Base-by-base conservation (phyloP, 1,140 invertebrate species). In the Penaeus chinensis region DNA sequence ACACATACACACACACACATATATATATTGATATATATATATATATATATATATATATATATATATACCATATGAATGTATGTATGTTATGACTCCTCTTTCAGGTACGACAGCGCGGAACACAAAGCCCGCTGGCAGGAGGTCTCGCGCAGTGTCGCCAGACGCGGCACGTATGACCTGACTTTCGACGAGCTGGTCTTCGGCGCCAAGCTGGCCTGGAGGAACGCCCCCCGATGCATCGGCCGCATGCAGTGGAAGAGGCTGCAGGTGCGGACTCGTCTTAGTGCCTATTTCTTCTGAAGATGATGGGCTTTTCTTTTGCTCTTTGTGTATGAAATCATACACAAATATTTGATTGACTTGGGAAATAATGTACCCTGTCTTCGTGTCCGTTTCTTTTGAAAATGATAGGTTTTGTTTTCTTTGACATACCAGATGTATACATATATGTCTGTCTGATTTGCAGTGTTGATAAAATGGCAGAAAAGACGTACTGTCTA, bases 241-340 rank as follows among this genome's bases (percentile, higher is more conserved):
- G 97, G 97, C 0, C 93, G 97, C 90, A 98, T 98, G 91, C 97
- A 98, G 91, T 98, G 97, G 98, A 97, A 97, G 0, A 98, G 98
- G 93, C 91, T 99, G 88, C 96, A 98, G 95, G 97, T 98, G 92
- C 91, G 92, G 90, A 76, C 18, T 0, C 18, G 8, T 10, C 32
- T 54, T 19, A 3, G 13, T 20, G 42, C 3, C 27, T 13, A 60
- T 42, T 5, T 42, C 7, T 42, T 42, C 37, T 42, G 4, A 42
- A 42, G 32, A 32, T 32, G 32, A 32, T 32, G 32, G 0, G 32
- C 32, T 2, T 32, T 32, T 42, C 2, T 42, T 42, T 8, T 42
- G 1, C 37, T 42, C 7, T 8, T 42, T 3, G 37, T 0, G 37
- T 42, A 42, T 42, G 37, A 0, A 42, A 42, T 42, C 4, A 42